Evolutionary conservation across 2,797 vertebrate genomes (phyloP), one percentile per base, ranked within the genome.

Genomic region (Mormyrus proboscirostris): DNA sequence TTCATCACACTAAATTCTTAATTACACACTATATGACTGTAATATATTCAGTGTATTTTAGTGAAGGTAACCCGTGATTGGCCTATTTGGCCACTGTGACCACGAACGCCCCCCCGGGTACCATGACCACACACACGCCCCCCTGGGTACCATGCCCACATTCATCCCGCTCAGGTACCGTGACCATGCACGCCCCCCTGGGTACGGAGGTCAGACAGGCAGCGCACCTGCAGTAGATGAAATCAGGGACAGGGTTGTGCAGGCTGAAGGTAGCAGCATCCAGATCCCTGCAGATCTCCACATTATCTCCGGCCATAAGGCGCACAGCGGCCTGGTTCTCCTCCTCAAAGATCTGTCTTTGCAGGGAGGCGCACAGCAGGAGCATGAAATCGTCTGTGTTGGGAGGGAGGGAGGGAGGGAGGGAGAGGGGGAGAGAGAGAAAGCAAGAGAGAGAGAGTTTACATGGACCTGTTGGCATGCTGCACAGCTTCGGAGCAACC

Each of bases 231-330:
- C 98, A 99, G 93, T 99, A 97, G 92, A 99, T 97, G 92, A 99
- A 99, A 90, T 99, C 98, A 0, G 99, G 98, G 12, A 99, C 99
- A 0, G 98, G 98, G 93, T 99, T 99, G 92, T 99, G 97, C 85
- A 99, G 97, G 84, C 98, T 99, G 92, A 99, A 99, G 0, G 98
- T 97, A 3, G 98, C 98, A 0, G 98, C 99, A 0, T 99, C 98
- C 86, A 99, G 95, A 92, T 98, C 98, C 95, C 99, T 96, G 92
- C 99, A 99, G 90, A 99, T 99, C 94, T 99, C 99, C 14, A 99
- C 98, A 2, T 99, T 99, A 93, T 99, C 99, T 53, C 98, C 98
- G 0, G 98, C 99, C 96, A 98, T 97, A 91, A 99, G 95, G 44
- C 99, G 96, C 2, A 99, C 97, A 0, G 98, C 98, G 1, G 98